These are phyloP conservation scores for Hydriomena furcata DNA, from an alignment of 2,888 invertebrate species.

Conservation along the genomic window DNA sequence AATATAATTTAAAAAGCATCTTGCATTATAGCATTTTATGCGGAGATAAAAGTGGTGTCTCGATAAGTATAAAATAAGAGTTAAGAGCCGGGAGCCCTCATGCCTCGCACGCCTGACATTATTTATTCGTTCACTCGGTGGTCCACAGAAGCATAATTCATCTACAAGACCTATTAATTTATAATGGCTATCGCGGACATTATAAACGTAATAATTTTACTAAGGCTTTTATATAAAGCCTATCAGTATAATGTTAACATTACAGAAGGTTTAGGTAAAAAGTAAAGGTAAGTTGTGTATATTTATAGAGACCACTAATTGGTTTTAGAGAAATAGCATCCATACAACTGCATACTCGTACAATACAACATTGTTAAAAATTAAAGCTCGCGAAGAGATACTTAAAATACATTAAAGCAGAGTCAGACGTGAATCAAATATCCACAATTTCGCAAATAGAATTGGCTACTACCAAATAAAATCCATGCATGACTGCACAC, in stretches of 20 bases:
- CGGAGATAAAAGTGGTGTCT: slow-evolving; percentile 67
- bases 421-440: not conserved
- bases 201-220: slow-evolving; percentile 27
- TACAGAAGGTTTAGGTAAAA: no score
- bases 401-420: not conserved
- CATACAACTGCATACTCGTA: no score
- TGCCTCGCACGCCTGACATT: slow-evolving; percentile 46
- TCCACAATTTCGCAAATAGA: slow-evolving; percentile 12
- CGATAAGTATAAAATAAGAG: slow-evolving; percentile 72
- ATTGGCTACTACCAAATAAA: slow-evolving; percentile 18
- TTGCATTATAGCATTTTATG: slow-evolving; percentile 66
- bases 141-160: slow-evolving; percentile 47
- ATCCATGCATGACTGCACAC: slow-evolving; percentile 19
- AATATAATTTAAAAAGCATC: slow-evolving; percentile 66
- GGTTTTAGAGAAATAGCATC: no score
- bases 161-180: slow-evolving; percentile 46
- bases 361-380: no score
- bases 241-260: slow-evolving; percentile 3
- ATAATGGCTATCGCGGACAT: slow-evolving; percentile 45
- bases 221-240: no score
- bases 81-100: slow-evolving; percentile 44
- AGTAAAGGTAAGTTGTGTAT: no score
- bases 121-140: slow-evolving; percentile 52
- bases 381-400: not conserved
- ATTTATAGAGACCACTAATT: no score